These are phyloP conservation scores for Rhabdomys dilectus DNA, from an alignment of 2,113 vertebrate species.

Conservation along the genomic window DNA sequence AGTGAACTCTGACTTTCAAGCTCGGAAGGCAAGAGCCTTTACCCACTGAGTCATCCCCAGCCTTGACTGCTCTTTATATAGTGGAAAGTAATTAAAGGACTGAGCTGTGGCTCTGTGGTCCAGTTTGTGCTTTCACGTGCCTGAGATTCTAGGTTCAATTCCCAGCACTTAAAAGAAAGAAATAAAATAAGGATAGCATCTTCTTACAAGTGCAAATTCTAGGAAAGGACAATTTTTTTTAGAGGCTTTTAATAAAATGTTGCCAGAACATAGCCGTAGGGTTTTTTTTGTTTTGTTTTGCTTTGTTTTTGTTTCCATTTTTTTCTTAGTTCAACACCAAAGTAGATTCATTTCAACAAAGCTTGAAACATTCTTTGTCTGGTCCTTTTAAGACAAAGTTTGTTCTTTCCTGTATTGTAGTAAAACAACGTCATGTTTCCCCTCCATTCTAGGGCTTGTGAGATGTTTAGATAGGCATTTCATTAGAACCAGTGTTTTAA, in stretches of 20 bases:
- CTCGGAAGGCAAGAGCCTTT: background rate
- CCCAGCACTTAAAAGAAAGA: background rate
- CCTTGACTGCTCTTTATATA: background rate
- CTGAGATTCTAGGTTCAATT: background rate
- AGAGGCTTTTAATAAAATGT: background rate
- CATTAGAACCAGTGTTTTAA: constrained; percentile 7
- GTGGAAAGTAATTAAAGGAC: background rate
- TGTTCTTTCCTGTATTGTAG: background rate
- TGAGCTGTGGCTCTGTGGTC: rapidly evolving
- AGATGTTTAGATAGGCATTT: background rate
- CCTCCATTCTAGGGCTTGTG: background rate
- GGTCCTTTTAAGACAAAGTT: background rate
- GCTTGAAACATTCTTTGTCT: background rate
- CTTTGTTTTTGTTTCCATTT: background rate
- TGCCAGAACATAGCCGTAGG: background rate
- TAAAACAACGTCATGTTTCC: background rate
- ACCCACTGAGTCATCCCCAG: background rate
- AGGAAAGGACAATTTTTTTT: background rate
- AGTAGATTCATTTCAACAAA: background rate
- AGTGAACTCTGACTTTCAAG: background rate
- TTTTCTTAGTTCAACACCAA: background rate
- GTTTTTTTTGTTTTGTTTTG: background rate
- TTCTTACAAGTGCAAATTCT: background rate
- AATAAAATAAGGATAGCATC: background rate
- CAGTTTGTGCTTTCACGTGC: background rate